Base-by-base conservation (phyloP, 2,888 invertebrate species). In the Standfussiana lucernea region DNA sequence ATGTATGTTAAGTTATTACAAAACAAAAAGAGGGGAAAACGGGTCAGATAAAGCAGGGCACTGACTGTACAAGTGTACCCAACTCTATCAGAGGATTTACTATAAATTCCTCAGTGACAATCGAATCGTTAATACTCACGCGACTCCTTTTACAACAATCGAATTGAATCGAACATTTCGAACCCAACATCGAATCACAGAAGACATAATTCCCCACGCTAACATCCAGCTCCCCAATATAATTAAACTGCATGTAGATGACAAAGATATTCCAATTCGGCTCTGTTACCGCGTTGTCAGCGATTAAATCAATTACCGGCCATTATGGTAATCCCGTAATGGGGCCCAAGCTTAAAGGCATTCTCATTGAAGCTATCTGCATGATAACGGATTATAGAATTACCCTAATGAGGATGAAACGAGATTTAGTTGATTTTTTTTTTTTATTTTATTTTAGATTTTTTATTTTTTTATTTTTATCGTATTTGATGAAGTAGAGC, bases 241-340 rank as follows among this genome's bases (percentile, higher is more conserved):
- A 84, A 86, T 88, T 80, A 70, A 59, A 76, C 53, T 79, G 72
- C 71, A 86, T 77, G 77, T 72, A 69, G 61, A 80, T 65, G 71
- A 75, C 80, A 64, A 74, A 79, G 89, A 78, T 77, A 86, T 88
- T 81, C 77, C 71, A 79, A 85, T 83, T 87, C 35, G 53, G 67
- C 62, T 72, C 62, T 64, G 75, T 66, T 75, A 70, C 79, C 80
- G 83, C 89, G 40, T 86, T 84, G 86, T 80, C 80, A 77, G 79
- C 76, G 76, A 89, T 89, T 86, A 89, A 80, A 88, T 82, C 83
- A 88, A 88, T 88, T 89, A 89, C 80, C 68, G 65, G 56, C 75
- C 86, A 88, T 88, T 88, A 88, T 89, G 88, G 74, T 87, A 88
- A 88, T 89, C 80, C 71, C 68, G 72, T 84, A 86, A 86, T 86